A percentile compares a stretch with the other conserved stretches of the same genome.
Conservation (phyloP, 2,797 vertebrate species). For the Setipinna tenuifilis region DNA sequence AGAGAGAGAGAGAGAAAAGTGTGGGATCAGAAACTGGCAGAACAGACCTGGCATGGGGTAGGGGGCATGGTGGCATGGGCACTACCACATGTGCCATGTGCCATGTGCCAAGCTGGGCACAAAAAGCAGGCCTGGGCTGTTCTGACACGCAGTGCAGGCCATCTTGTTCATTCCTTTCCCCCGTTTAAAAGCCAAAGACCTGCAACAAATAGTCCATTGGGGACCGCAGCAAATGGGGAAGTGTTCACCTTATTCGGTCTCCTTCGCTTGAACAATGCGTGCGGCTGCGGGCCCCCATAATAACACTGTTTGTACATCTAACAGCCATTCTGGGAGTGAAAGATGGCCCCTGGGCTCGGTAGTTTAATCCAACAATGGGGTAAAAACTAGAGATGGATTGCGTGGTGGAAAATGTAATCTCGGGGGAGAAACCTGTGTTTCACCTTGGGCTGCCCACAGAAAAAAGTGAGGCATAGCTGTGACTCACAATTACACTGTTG, state of each 20-base stretch:
- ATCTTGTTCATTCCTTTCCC: background rate
- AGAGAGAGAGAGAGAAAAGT: background rate
- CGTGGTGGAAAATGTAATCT: constrained; percentile 51
- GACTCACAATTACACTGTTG: constrained; percentile 41
- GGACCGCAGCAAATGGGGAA: background rate
- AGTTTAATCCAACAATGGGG: constrained; percentile 55
- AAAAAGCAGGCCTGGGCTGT: background rate
- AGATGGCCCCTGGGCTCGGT: constrained; percentile 52
- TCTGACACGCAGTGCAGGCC: background rate
- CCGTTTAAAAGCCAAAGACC: background rate
- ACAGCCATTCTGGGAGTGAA: constrained; percentile 50
- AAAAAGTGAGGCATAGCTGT: constrained; percentile 48
- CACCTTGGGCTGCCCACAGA: constrained; percentile 55
- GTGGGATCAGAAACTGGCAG: background rate
- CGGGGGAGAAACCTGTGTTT: constrained; percentile 50
- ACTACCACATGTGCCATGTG: background rate
- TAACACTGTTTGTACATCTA: constrained; percentile 31
- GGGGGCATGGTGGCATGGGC: background rate
- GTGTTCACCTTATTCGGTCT: background rate
- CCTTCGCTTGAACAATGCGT: constrained; percentile 15
- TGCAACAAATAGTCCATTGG: background rate
- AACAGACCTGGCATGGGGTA: background rate
- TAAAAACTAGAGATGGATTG: constrained; percentile 53
- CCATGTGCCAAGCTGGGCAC: background rate
- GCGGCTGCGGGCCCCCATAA: background rate